Evolutionary conservation across 2,113 vertebrate species (phyloP), one percentile per base, ranked within the genome.

Genomic region (Burhinus bistriatus): DNA sequence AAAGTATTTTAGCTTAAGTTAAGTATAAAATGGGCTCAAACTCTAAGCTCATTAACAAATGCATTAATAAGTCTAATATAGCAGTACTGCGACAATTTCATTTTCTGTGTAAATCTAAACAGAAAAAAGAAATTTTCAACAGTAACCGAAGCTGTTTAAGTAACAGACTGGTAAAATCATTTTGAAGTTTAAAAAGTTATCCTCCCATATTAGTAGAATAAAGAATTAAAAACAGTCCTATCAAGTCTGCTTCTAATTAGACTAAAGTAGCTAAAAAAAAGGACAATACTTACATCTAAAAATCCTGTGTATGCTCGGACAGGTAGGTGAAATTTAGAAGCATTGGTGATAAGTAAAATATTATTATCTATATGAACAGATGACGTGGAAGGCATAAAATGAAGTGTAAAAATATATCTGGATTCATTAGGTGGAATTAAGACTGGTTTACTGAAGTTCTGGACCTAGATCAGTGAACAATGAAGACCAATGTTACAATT

Each of bases 281-380:
- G 4, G 9, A 61, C 90, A 34, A 96, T 98, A 98, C 98, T 98
- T 98, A 99, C 99, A 98, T 99, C 99, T 95, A 99, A 97, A 98
- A 99, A 99, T 90, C 99, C 99, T 22, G 99, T 99, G 97, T 99
- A 99, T 14, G 99, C 99, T 93, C 99, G 97, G 80, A 99, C 98
- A 78, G 99, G 99, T 69, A 99, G 98, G 95, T 99, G 99, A 97
- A 99, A 99, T 98, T 99, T 99, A 59, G 99, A 99, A 38, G 99
- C 99, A 54, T 99, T 99, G 89, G 99, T 99, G 97, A 99, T 98
- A 82, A 99, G 99, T 89, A 99, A 98, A 96, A 99, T 99, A 95
- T 99, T 99, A 97, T 98, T 99, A 98, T 99, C 99, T 96, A 99
- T 98, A 90, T 99, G 99, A 83, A 99, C 98, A 92, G 99, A 99